Evolutionary conservation across 2,113 vertebrate species (phyloP), one percentile per base, ranked within the genome.

Genomic region (Pao palembangensis): DNA sequence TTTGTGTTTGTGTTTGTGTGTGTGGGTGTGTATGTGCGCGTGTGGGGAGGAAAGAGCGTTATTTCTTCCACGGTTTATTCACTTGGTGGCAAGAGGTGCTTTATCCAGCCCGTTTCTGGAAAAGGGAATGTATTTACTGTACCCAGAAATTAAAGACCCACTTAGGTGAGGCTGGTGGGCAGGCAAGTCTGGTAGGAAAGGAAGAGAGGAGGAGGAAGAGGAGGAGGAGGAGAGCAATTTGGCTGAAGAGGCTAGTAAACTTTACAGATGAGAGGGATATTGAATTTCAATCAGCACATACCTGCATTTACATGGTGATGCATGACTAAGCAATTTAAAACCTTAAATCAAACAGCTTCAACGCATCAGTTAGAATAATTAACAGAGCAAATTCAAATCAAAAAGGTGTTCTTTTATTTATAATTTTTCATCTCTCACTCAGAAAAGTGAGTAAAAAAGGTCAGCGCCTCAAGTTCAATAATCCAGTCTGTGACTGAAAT

Each of bases 241-340:
- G 46, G 73, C 66, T 57, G 68, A 67, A 61, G 67, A 76, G 82
- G 71, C 77, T 76, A 52, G 66, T 71, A 83, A 81, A 72, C 79
- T 58, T 44, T 79, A 66, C 84, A 72, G 81, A 85, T 48, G 69
- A 82, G 76, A 81, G 84, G 62, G 78, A 83, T 88, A 90, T 85
- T 87, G 90, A 86, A 87, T 89, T 90, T 87, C 87, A 89, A 82
- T 88, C 86, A 81, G 78, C 61, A 51, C 70, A 80, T 67, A 83
- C 72, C 81, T 83, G 72, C 71, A 88, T 88, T 89, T 89, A 81
- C 88, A 91, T 85, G 77, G 69, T 61, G 67, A 84, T 80, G 81
- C 84, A 82, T 78, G 75, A 69, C 65, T 78, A 80, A 86, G 88
- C 83, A 86, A 87, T 88, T 89, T 80, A 86, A 80, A 69, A 85